A percentile compares a stretch with the other conserved stretches of the same genome.
phyloP scores from a whole-genome alignment of 2,888 invertebrate genomes.

The Theretra japonica region DNA sequence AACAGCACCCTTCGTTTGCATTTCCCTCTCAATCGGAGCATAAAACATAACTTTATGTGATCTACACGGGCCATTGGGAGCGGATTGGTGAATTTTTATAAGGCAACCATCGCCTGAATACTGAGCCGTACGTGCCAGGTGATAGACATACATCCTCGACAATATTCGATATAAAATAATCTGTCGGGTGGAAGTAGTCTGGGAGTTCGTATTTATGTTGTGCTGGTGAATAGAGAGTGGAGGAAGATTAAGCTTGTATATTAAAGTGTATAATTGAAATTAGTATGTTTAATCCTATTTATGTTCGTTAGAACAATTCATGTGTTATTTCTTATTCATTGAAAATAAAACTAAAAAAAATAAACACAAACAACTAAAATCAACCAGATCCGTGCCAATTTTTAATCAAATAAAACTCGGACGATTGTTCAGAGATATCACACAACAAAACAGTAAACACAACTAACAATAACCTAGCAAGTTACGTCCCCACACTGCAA shows the following conservation, averaged over 20 bases:
- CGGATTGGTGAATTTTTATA: conserved; percentile 66
- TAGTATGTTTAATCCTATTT: too few species aligned
- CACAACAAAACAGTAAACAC: conserved; percentile 20
- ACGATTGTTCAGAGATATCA: conserved; percentile 18
- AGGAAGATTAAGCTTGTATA: too few species aligned
- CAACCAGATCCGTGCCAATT: not conserved
- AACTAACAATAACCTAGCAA: not conserved
- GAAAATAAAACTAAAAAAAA: not conserved
- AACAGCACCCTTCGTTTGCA: conserved; percentile 52
- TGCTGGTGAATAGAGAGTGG: too few species aligned
- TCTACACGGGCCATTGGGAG: conserved; percentile 59
- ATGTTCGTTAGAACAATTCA: too few species aligned
- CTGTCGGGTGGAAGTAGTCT: not conserved
- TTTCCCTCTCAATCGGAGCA: conserved; percentile 58
- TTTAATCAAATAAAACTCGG: conserved; percentile 19
- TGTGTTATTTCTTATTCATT: too few species aligned
- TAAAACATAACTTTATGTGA: conserved; percentile 75
- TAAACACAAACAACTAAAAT: not conserved
- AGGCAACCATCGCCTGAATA: conserved; percentile 57
- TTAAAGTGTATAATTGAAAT: too few species aligned
- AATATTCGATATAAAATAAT: conserved; percentile 19
- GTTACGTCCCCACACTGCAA: conserved; percentile 47
- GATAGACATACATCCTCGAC: not conserved
- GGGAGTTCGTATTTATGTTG: not conserved
- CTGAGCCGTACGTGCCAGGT: conserved; percentile 43